Percentiles rank a stretch among this genome's conserved stretches.
phyloP scores from a whole-genome alignment of 2,113 vertebrate genomes.

The Myotis brandtii region DNA sequence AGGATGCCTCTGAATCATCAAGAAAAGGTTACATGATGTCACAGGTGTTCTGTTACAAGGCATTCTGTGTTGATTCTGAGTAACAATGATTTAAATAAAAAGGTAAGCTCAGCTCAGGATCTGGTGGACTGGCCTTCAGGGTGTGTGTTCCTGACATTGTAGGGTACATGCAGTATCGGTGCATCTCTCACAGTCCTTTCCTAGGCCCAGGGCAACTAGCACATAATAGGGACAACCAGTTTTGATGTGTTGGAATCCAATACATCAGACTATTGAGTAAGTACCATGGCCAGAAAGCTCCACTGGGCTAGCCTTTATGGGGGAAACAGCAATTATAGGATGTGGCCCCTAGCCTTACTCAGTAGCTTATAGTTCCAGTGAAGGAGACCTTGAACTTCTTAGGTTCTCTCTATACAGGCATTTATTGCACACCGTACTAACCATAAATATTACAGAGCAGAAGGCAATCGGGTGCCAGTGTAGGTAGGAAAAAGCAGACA shows the following conservation, averaged over 20 bases:
- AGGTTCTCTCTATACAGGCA: not conserved
- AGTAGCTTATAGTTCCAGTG: not conserved
- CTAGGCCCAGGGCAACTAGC: not conserved
- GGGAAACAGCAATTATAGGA: not conserved
- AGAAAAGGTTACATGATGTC: not conserved
- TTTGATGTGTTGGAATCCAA: not conserved
- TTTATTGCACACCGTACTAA: not conserved
- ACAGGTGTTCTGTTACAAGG: not conserved
- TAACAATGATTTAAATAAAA: not conserved
- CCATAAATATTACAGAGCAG: not conserved
- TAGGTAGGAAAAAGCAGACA: not conserved
- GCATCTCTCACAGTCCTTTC: not conserved
- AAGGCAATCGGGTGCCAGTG: not conserved
- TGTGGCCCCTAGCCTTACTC: not conserved
- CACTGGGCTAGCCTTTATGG: not conserved
- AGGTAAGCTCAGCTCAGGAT: not conserved
- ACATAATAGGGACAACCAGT: not conserved
- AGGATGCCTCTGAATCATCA: not conserved
- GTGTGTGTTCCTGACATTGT: not conserved
- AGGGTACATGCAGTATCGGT: accelerated
- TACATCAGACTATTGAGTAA: not conserved
- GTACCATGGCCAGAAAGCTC: not conserved
- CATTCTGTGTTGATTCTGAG: not conserved
- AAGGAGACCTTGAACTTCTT: not conserved
- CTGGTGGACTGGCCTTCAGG: not conserved